Conservation (phyloP, 2,888 invertebrate genomes). For the Drosophila prostipennis region DNA sequence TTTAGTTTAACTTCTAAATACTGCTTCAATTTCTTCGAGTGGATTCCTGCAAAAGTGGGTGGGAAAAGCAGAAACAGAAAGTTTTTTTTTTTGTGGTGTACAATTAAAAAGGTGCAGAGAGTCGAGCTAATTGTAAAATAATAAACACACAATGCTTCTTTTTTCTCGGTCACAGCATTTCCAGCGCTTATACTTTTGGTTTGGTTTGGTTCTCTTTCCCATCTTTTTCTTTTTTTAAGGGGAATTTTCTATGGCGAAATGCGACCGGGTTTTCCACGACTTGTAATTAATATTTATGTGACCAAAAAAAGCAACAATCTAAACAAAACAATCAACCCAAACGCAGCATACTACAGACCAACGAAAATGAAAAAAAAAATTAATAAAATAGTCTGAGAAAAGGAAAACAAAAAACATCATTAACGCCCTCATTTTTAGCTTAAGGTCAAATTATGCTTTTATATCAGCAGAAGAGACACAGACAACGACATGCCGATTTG, state of each 20-base stretch:
- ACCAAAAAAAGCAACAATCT: slow-evolving; percentile 55
- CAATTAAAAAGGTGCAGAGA: slow-evolving; percentile 52
- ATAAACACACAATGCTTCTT: slow-evolving; percentile 17
- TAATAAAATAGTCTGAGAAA: slow-evolving; percentile 45
- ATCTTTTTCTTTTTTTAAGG: not conserved
- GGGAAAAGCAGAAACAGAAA: slow-evolving; percentile 66
- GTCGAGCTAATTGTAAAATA: slow-evolving; percentile 32
- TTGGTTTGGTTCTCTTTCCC: slow-evolving; percentile 37
- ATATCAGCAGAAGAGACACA: slow-evolving; percentile 48
- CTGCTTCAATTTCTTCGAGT: slow-evolving; percentile 85
- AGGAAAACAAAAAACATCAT: slow-evolving; percentile 72
- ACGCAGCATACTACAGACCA: slow-evolving; percentile 38
- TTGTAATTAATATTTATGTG: slow-evolving; percentile 75
- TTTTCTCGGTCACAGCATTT: slow-evolving; percentile 20
- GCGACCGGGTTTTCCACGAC: slow-evolving; percentile 57
- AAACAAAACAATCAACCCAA: slow-evolving; percentile 45
- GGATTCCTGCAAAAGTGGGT: slow-evolving; percentile 83
- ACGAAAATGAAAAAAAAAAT: slow-evolving; percentile 39
- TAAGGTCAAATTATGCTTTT: slow-evolving; percentile 80
- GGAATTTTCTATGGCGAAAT: slow-evolving; percentile 15
- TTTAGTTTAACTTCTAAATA: slow-evolving; percentile 83
- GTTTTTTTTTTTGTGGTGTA: slow-evolving; percentile 48
- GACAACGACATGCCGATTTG: slow-evolving; percentile 56
- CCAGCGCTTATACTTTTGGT: slow-evolving; percentile 31
- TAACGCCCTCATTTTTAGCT: slow-evolving; percentile 80